Evolutionary conservation across 2,797 vertebrate species (phyloP).

Genomic region (Pipistrellus nathusii): DNA sequence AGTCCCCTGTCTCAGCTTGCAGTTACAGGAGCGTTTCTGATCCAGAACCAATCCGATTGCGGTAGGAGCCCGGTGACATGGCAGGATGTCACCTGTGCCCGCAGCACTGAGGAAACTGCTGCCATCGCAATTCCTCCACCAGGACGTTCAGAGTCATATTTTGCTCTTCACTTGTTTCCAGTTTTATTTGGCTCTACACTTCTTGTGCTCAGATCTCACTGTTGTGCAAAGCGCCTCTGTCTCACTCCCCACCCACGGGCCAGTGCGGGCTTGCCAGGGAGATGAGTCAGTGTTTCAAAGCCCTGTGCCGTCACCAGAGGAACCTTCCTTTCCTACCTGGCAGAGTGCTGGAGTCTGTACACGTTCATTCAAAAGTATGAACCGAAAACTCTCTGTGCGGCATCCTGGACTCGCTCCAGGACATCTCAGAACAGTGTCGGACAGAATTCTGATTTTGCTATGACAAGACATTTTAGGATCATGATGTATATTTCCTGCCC

Average conservation of each 20-base stretch:
- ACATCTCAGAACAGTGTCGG: not conserved
- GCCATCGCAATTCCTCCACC: not conserved
- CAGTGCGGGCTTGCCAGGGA: slow-evolving; percentile 43
- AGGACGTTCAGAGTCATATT: not conserved
- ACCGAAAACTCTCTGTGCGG: not conserved
- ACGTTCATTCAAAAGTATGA: not conserved
- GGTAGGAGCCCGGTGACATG: not conserved
- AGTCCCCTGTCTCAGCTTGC: not conserved
- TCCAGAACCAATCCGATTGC: not conserved
- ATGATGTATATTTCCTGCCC: not conserved
- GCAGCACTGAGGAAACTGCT: not conserved
- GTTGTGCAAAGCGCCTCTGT: slow-evolving; percentile 24
- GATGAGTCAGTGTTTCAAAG: slow-evolving; percentile 68
- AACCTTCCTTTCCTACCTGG: not conserved
- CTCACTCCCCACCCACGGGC: slow-evolving; percentile 16
- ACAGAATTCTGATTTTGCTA: not conserved
- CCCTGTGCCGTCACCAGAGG: not conserved
- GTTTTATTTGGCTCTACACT: slow-evolving; percentile 3
- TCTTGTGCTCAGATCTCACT: slow-evolving; percentile 6
- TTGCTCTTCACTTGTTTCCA: not conserved
- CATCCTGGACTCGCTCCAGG: not conserved
- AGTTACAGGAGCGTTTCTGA: not conserved
- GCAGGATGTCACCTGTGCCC: not conserved
- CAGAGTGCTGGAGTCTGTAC: not conserved
- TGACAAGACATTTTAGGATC: not conserved